Percentiles rank a stretch among this genome's conserved stretches.
These are phyloP conservation scores for Psittacula derbiana DNA, from an alignment of 2,797 vertebrate species.

Conservation along the genomic window DNA sequence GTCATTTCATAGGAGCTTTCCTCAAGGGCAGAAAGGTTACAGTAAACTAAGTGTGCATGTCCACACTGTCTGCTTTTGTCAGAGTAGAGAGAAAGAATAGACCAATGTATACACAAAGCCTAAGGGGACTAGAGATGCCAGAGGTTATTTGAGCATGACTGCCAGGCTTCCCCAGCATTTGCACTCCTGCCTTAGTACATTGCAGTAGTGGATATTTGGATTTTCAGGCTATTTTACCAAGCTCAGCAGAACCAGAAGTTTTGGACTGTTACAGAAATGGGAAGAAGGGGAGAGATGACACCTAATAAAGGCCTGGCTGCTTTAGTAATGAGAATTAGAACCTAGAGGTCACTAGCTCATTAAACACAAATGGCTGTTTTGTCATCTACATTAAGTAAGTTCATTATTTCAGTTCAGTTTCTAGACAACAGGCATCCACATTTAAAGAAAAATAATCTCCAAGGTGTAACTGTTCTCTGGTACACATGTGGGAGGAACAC, in stretches of 20 bases:
- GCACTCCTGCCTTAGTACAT: neutral
- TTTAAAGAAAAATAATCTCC: neutral
- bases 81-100: neutral
- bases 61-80: neutral
- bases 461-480: neutral
- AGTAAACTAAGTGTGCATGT: fast-evolving
- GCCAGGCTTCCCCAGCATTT: neutral
- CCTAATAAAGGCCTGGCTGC: neutral
- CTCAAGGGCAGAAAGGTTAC: neutral
- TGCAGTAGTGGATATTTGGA: neutral
- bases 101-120: neutral
- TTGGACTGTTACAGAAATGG: neutral
- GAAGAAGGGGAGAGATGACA: neutral
- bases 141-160: neutral
- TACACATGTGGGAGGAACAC: neutral
- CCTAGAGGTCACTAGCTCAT: neutral
- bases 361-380: neutral
- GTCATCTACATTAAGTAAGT: neutral
- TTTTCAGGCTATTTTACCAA: neutral
- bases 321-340: neutral
- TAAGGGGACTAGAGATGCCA: neutral
- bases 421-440: neutral
- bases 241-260: neutral
- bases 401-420: neutral
- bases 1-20: neutral